These are phyloP conservation scores for Globia sparganii DNA, from an alignment of 2,888 invertebrate species.

Conservation along the genomic window DNA sequence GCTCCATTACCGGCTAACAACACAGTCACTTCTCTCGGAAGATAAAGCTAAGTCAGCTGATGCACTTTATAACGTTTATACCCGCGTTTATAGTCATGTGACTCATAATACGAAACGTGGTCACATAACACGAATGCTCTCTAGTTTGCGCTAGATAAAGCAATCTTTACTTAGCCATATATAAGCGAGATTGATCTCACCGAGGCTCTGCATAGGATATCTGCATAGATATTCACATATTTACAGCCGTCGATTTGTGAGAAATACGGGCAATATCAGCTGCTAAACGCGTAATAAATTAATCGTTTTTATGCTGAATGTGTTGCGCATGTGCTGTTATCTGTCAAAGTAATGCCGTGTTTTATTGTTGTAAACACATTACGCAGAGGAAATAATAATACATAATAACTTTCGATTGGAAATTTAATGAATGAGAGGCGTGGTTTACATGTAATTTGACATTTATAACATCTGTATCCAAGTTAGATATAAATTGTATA, in stretches of 20 bases:
- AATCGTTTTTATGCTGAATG: conserved; percentile 7
- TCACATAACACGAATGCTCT: neutral
- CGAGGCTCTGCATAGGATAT: conserved; percentile 21
- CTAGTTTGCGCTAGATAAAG: neutral
- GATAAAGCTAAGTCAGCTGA: neutral
- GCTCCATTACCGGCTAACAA: neutral
- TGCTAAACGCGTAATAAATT: conserved; percentile 2
- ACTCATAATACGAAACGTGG: neutral
- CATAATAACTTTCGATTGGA: too few relatives aligned
- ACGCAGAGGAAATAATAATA: too few relatives aligned
- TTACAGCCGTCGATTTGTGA: neutral
- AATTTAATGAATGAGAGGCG: neutral
- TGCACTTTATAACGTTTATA: conserved; percentile 10
- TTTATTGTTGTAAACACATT: too few relatives aligned
- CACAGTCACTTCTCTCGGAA: neutral
- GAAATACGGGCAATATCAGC: neutral
- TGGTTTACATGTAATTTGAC: neutral
- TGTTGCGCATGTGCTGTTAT: neutral
- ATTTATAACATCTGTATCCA: neutral
- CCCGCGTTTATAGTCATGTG: neutral
- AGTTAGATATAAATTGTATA: neutral
- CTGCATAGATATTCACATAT: conserved; percentile 25
- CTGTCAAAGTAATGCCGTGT: too few relatives aligned
- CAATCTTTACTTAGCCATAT: neutral
- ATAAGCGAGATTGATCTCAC: conserved; percentile 1